Conservation (phyloP, 2,888 invertebrate species). For the Pseudococcus longispinus region DNA sequence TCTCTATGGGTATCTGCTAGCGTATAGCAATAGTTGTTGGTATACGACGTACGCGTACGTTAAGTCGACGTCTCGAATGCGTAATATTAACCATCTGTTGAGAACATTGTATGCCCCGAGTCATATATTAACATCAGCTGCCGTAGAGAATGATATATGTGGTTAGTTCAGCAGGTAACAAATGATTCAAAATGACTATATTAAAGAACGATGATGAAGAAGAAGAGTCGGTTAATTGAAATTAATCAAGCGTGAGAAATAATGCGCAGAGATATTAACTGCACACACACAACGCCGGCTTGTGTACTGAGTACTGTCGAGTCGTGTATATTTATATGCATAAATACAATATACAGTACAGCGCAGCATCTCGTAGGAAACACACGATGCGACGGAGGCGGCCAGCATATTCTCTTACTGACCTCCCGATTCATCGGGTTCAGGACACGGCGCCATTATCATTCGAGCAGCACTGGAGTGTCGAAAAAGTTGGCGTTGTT, state of each 20-base stretch:
- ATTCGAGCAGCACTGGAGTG: conserved; percentile 20
- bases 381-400: neutral
- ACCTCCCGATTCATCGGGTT: conserved; percentile 38
- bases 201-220: conserved; percentile 9
- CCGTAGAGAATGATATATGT: conserved; percentile 36
- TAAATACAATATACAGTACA: neutral
- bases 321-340: neutral
- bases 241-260: conserved; percentile 50
- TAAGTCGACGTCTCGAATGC: neutral
- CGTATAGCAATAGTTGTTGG: neutral
- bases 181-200: conserved; percentile 45
- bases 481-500: conserved; percentile 19
- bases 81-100: conserved; percentile 34
- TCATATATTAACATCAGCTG: conserved; percentile 33
- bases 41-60: neutral
- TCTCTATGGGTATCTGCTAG: neutral
- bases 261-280: neutral
- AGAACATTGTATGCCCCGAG: conserved; percentile 27
- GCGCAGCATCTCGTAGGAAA: neutral
- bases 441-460: conserved; percentile 29
- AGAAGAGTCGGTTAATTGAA: conserved; percentile 48
- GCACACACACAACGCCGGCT: neutral
- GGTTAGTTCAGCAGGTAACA: conserved; percentile 41
- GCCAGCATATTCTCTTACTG: neutral
- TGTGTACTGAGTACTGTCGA: neutral